Evolutionary conservation across 1,140 invertebrate genomes (phyloP).

Genomic region (Drosophila fuyamai): DNA sequence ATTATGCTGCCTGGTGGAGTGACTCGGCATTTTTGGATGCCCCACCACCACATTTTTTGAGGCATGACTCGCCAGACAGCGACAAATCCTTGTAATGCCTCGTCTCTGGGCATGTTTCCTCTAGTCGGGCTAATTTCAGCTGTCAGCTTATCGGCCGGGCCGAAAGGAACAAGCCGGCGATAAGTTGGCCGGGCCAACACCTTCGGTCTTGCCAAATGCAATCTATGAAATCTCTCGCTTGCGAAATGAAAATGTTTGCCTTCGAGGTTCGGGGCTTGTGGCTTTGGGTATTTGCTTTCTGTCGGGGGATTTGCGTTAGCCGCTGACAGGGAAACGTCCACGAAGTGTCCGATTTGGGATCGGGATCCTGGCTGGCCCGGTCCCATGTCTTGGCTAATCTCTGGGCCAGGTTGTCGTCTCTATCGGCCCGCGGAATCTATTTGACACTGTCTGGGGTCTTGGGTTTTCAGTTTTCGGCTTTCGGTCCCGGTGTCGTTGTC

Average conservation of each 20-base stretch:
- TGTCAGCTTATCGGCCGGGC: constrained; percentile 79
- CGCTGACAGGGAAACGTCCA: constrained; percentile 67
- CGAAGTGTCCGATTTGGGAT: constrained; percentile 65
- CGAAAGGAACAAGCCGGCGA: constrained; percentile 62
- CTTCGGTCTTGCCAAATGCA: constrained; percentile 41
- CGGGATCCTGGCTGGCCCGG: constrained; percentile 22
- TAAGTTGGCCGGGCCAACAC: constrained; percentile 58
- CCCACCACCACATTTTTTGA: constrained; percentile 1
- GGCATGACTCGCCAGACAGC: constrained; percentile 43
- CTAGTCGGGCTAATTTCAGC: constrained; percentile 81
- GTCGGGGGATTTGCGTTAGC: constrained; percentile 38
- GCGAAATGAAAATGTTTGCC: constrained; percentile 71
- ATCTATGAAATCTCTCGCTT: constrained; percentile 72
- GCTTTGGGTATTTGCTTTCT: not conserved
- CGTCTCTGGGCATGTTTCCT: constrained; percentile 79
- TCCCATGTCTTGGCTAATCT: constrained; percentile 62
- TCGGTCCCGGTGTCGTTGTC: constrained; percentile 14
- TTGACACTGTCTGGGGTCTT: constrained; percentile 69
- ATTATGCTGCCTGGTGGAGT: constrained; percentile 42
- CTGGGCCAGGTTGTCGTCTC: constrained; percentile 56
- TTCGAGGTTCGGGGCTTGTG: no score
- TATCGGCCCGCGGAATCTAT: constrained; percentile 78
- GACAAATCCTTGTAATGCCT: constrained; percentile 79
- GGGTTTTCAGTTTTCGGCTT: not conserved
- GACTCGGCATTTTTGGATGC: constrained; percentile 49